A percentile compares a stretch with the other conserved stretches of the same genome.
phyloP scores from a whole-genome alignment of 1,140 invertebrate genomes.

The Streblospio benedicti region DNA sequence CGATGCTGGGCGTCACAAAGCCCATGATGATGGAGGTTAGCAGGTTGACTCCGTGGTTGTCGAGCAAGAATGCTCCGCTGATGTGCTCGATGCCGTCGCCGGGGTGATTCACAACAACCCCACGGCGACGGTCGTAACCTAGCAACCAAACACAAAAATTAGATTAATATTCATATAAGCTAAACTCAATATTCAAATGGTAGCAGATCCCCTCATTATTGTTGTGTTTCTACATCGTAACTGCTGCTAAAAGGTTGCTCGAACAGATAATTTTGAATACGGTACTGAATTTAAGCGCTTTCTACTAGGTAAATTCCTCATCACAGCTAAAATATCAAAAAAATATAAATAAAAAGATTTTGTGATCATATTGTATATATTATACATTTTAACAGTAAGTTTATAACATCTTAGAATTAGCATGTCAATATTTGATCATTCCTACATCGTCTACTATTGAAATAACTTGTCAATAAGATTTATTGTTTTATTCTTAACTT shows the following conservation, averaged over 20 bases:
- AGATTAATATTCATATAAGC: not conserved
- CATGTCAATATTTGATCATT: too few relatives aligned
- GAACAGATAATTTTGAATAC: constrained; percentile 71
- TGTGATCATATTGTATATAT: too few relatives aligned
- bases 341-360: too few relatives aligned
- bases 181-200: too few relatives aligned
- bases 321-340: constrained; percentile 62
- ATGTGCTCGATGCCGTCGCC: constrained; percentile 66
- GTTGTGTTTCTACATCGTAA: too few relatives aligned
- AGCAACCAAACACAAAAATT: constrained; percentile 14
- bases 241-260: constrained; percentile 74
- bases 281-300: constrained; percentile 70
- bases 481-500: too few relatives aligned
- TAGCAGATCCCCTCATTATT: constrained; percentile 66
- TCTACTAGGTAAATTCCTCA: too few relatives aligned
- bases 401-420: too few relatives aligned
- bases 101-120: constrained; percentile 65
- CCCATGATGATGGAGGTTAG: constrained; percentile 69
- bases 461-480: too few relatives aligned
- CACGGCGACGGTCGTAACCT: constrained; percentile 61
- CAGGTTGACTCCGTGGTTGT: constrained; percentile 85
- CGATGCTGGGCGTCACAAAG: constrained; percentile 62
- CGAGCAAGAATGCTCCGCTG: constrained; percentile 66
- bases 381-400: too few relatives aligned
- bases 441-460: too few relatives aligned